phyloP scores from a whole-genome alignment of 2,888 invertebrate genomes.

The Drosophila colorata region DNA sequence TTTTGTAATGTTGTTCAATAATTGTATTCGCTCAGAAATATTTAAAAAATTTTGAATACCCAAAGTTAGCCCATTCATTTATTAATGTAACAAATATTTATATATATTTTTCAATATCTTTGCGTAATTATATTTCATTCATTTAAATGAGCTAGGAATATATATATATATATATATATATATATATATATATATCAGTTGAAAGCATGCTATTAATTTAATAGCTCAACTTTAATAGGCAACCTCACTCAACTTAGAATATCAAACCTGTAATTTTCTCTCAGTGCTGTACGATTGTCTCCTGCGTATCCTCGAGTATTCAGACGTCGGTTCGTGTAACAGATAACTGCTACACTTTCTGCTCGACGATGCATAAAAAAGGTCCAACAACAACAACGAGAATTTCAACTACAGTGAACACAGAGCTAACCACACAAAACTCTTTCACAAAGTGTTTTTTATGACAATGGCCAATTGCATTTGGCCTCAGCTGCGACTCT shows the following conservation, averaged over 20 bases:
- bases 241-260: not conserved
- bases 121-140: no score
- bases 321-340: conserved; percentile 45
- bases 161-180: not conserved
- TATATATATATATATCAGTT: not conserved
- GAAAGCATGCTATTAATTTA: not conserved
- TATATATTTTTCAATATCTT: no score
- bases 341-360: conserved; percentile 81
- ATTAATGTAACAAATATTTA: no score
- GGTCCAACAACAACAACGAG: conserved; percentile 63
- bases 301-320: conserved; percentile 45
- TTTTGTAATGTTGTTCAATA: no score
- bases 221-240: not conserved
- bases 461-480: conserved; percentile 79
- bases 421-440: conserved; percentile 58
- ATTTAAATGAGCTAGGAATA: no score
- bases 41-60: no score
- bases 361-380: conserved; percentile 82
- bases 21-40: no score
- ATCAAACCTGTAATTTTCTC: conserved; percentile 38
- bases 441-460: conserved; percentile 82
- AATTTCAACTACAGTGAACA: conserved; percentile 15
- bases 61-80: no score
- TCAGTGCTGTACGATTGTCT: conserved; percentile 38
- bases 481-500: conserved; percentile 58